phyloP scores from a whole-genome alignment of 2,888 invertebrate genomes.

The Parelbella ahira region DNA sequence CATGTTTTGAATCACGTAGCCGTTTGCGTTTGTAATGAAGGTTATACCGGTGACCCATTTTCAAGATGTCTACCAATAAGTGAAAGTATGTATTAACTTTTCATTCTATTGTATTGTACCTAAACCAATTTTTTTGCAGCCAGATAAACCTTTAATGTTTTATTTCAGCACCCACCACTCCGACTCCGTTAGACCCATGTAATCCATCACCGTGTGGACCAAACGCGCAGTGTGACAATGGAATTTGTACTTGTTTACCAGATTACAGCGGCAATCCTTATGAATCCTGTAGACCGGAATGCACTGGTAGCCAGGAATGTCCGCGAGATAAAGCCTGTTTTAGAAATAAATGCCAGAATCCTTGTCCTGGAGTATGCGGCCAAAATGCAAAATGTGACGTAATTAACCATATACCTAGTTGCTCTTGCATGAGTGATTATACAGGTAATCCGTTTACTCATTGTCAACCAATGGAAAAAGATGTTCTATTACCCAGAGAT shows the following conservation, averaged over 20 bases:
- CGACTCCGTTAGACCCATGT: conserved; percentile 79
- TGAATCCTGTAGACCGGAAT: conserved; percentile 86
- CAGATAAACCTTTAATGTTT: too few relatives aligned
- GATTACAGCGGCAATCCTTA: conserved; percentile 87
- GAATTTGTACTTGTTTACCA: conserved; percentile 84
- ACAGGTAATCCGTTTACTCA: conserved; percentile 87
- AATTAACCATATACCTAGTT: conserved; percentile 87
- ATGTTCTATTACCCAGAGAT: conserved; percentile 67
- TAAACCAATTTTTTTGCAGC: too few relatives aligned
- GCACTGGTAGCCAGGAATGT: conserved; percentile 86
- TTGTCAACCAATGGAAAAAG: conserved; percentile 60
- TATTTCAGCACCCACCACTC: conserved; percentile 58
- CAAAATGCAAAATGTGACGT: conserved; percentile 87
- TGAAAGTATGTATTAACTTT: conserved; percentile 45
- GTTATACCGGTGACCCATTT: conserved; percentile 90
- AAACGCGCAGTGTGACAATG: conserved; percentile 85
- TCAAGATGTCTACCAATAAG: conserved; percentile 84
- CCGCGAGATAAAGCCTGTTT: conserved; percentile 85
- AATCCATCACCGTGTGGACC: conserved; percentile 87
- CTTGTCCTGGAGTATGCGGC: conserved; percentile 88
- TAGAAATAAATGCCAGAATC: conserved; percentile 86
- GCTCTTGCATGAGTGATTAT: conserved; percentile 83
- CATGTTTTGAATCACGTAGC: conserved; percentile 90
- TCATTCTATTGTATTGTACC: neutral
- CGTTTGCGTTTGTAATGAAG: conserved; percentile 88